Base-by-base conservation (phyloP, 1,140 invertebrate genomes). In the Pissodes strobi region DNA sequence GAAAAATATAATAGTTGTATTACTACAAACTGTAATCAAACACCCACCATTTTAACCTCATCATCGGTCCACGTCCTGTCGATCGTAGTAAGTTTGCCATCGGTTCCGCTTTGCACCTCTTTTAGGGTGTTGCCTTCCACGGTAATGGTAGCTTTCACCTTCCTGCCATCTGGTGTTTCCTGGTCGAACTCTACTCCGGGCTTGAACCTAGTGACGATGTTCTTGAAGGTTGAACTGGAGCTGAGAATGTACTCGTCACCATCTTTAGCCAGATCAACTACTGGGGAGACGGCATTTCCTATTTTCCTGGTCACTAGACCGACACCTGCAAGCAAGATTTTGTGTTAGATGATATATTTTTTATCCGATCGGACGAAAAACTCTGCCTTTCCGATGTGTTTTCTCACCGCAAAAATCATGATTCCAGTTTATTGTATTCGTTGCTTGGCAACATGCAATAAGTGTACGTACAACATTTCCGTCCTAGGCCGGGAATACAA, bases 191-290 rank as follows among this genome's bases (percentile, higher is more conserved):
- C 90, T 57, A 89, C 86, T 18, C 88, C 90, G 2, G 92, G 82
- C 78, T 86, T 91, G 79, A 95, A 96, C 65, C 84, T 87, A 39
- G 91, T 85, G 57, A 87, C 83, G 0, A 87, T 84, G 68, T 85
- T 93, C 76, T 94, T 95, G 78, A 95, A 94, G 1, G 91, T 90
- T 8, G 93, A 93, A 2, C 83, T 83, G 1, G 92, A 92, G 64
- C 88, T 88, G 25, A 95, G 70, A 1, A 84, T 86, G 79, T 88
- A 94, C 2, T 78, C 71, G 51, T 87, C 88, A 6, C 87, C 85
- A 53, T 87, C 82, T 71, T 81, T 76, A 3, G 80, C 83, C 34
- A 94, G 82, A 64, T 92, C 88, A 46, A 93, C 84, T 12, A 87
- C 86, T 6, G 91, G 92, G 13, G 85, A 89, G 1, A 91, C 84